Evolutionary conservation across 30 jellyfish, hydroid and myxozoan genomes (phyloP).

Genomic region (Calvadosia cruxmelitensis): DNA sequence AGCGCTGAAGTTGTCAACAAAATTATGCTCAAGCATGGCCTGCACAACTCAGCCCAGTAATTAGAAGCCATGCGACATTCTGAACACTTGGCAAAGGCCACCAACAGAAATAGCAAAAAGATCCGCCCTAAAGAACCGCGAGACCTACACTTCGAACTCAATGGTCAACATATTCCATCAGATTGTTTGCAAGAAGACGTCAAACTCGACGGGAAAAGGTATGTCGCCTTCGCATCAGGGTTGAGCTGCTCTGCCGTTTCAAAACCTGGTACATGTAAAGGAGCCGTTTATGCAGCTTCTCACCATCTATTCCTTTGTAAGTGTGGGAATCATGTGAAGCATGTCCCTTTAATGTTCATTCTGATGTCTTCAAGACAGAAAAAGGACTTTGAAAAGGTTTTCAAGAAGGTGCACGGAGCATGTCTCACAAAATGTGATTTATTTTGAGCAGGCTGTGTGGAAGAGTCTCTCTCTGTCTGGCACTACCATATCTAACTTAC

Average conservation of each 20-base stretch:
- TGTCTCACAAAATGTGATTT: not conserved
- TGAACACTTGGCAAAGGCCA: not conserved
- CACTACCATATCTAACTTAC: not conserved
- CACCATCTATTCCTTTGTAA: not conserved
- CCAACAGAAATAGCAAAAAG: slow-evolving; percentile 2
- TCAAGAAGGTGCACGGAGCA: not conserved
- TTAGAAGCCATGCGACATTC: not conserved
- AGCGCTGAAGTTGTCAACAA: not conserved
- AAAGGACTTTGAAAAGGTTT: not conserved
- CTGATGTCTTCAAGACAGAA: slow-evolving; percentile 4
- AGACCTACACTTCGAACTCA: not conserved
- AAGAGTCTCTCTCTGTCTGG: not conserved
- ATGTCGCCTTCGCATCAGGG: slow-evolving; percentile 4
- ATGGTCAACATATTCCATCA: not conserved
- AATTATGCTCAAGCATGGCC: not conserved
- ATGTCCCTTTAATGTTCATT: not conserved
- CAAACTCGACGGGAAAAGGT: not conserved
- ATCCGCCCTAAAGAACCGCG: slow-evolving; percentile 7
- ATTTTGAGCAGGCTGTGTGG: slow-evolving; percentile 13
- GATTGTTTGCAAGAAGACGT: slow-evolving; percentile 6
- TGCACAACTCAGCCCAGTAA: not conserved
- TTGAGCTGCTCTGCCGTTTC: not conserved
- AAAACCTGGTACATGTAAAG: slow-evolving; percentile 7
- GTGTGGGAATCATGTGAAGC: not conserved
- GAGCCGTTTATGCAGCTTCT: slow-evolving; percentile 3